Conservation (phyloP, 2,113 vertebrate species). For the Pachycephala philippinensis region DNA sequence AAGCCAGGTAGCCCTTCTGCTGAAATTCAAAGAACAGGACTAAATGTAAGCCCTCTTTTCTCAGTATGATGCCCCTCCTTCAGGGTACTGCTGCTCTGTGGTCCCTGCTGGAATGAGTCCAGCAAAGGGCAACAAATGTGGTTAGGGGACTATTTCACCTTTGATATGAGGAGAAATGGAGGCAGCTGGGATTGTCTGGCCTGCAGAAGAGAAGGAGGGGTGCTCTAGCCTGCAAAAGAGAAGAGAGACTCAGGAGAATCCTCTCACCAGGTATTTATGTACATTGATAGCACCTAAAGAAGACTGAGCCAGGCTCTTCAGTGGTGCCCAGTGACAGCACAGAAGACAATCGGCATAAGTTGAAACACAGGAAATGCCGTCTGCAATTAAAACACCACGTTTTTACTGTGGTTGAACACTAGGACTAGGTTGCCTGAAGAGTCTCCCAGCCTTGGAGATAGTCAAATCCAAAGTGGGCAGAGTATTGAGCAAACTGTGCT, state of each 20-base stretch:
- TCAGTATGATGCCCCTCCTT: background rate
- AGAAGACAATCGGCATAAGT: fast-evolving
- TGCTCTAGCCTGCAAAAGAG: background rate
- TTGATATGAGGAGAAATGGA: background rate
- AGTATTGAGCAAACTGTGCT: background rate
- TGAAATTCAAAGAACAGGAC: background rate
- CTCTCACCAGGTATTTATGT: background rate
- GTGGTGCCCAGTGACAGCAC: background rate
- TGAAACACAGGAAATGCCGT: background rate
- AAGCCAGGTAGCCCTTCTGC: background rate
- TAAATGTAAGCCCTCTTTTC: background rate
- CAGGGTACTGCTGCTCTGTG: background rate
- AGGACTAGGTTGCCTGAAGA: background rate
- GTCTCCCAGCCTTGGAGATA: background rate
- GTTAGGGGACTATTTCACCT: background rate
- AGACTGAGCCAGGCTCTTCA: background rate
- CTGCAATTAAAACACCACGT: background rate
- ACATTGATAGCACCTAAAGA: background rate
- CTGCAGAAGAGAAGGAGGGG: background rate
- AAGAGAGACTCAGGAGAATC: background rate
- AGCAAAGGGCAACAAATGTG: background rate
- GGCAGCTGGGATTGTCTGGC: background rate
- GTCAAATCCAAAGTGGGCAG: background rate
- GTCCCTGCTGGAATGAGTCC: background rate
- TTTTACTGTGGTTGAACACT: background rate